Percentiles rank a stretch among this genome's conserved stretches.
Conservation (phyloP, 2,797 vertebrate genomes). For the Melopsittacus undulatus region DNA sequence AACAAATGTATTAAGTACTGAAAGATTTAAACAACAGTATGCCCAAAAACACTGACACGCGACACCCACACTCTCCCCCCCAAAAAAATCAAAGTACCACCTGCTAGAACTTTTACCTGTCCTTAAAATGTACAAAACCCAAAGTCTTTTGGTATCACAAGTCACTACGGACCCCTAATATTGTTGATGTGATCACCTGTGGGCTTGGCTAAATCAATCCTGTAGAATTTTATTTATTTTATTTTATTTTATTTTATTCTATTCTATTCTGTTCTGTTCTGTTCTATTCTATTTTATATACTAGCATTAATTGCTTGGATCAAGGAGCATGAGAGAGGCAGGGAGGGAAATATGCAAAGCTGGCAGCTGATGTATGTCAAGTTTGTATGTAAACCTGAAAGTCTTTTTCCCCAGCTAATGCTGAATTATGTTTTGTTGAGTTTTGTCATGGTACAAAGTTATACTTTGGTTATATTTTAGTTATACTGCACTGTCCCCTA, state of each 20-base stretch:
- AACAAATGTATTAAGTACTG: not conserved
- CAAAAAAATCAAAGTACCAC: not conserved
- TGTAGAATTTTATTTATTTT: not conserved
- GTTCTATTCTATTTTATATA: not conserved
- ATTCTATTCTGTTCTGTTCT: not conserved
- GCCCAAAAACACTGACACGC: not conserved
- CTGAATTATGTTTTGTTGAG: not conserved
- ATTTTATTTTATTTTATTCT: not conserved
- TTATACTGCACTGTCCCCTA: not conserved
- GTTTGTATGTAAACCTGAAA: not conserved
- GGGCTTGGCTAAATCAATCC: not conserved
- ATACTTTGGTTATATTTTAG: not conserved
- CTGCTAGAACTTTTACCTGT: not conserved
- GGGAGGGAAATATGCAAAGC: not conserved
- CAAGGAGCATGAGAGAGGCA: not conserved
- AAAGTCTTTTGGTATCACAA: not conserved
- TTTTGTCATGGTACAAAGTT: not conserved
- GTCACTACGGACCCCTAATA: not conserved
- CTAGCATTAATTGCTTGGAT: not conserved
- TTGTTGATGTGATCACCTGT: not conserved
- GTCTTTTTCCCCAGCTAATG: not conserved
- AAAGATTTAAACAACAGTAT: not conserved
- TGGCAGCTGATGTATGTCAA: not conserved
- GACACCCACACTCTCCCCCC: not conserved
- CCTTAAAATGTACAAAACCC: not conserved